These are phyloP conservation scores for Corvus cornix DNA, from an alignment of 2,113 vertebrate species.

Conservation along the genomic window DNA sequence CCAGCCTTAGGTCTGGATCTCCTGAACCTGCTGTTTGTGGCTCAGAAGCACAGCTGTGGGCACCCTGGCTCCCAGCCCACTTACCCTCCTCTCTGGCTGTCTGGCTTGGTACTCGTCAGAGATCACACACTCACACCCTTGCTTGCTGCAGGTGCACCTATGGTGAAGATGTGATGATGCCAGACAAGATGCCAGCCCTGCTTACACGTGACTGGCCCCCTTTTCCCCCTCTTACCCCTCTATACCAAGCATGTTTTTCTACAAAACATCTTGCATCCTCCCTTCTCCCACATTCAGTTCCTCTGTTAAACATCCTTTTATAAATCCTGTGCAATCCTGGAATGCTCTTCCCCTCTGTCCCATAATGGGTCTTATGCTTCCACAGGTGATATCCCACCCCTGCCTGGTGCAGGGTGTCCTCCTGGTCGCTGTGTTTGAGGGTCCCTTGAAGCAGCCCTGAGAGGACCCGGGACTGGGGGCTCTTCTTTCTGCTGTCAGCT, in stretches of 20 bases:
- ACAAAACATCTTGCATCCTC: background rate
- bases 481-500: background rate
- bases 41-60: background rate
- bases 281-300: background rate
- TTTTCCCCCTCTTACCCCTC: background rate
- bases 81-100: background rate
- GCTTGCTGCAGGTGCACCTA: background rate
- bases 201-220: rapidly evolving
- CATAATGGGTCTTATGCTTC: rapidly evolving
- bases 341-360: background rate
- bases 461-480: background rate
- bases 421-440: background rate
- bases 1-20: background rate
- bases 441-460: background rate
- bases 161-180: background rate
- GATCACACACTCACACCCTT: background rate
- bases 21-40: background rate
- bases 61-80: background rate
- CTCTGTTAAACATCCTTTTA: background rate
- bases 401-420: background rate
- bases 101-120: background rate
- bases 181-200: background rate
- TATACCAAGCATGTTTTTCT: background rate
- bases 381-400: background rate
- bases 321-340: background rate